phyloP scores from a whole-genome alignment of 2,797 vertebrate genomes.

The Megalops cyprinoides region DNA sequence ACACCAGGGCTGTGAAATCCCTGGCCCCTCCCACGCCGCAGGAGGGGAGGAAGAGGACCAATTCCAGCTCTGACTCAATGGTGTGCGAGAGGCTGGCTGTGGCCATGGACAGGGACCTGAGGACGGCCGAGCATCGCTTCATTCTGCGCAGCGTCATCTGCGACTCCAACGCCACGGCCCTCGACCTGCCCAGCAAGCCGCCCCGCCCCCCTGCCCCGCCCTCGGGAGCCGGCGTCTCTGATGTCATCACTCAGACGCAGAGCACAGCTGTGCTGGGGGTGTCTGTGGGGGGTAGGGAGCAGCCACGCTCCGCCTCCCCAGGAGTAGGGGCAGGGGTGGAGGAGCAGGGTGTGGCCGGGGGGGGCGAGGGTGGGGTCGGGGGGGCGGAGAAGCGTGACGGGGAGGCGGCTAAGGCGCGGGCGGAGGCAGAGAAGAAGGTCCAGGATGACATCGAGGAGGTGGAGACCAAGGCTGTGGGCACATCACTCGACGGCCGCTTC shows the following conservation, averaged over 20 bases:
- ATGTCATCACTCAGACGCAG: slow-evolving; percentile 54
- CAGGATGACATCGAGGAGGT: slow-evolving; percentile 91
- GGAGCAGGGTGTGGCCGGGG: slow-evolving; percentile 54
- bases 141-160: slow-evolving; percentile 97
- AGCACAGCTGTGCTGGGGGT: slow-evolving; percentile 11
- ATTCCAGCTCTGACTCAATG: slow-evolving; percentile 86
- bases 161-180: slow-evolving; percentile 92
- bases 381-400: slow-evolving; percentile 63
- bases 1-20: slow-evolving; percentile 63
- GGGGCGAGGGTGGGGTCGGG: slow-evolving; percentile 26
- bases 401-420: slow-evolving; percentile 67
- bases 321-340: not conserved
- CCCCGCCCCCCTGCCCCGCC: slow-evolving; percentile 35
- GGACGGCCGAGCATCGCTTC: slow-evolving; percentile 91
- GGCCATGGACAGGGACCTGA: slow-evolving; percentile 95
- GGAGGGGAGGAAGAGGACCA: slow-evolving; percentile 87
- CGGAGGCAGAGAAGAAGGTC: slow-evolving; percentile 74
- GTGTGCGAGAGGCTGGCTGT: slow-evolving; percentile 79
- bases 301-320: not conserved
- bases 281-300: not conserved
- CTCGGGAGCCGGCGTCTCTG: slow-evolving; percentile 40
- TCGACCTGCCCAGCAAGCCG: slow-evolving; percentile 90
- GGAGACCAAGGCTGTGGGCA: slow-evolving; percentile 94
- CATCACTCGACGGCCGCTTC: slow-evolving; percentile 92
- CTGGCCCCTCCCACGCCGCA: slow-evolving; percentile 69